Evolutionary conservation across 2,797 vertebrate species (phyloP), one percentile per base, ranked within the genome.

Genomic region (Lagodon rhomboides): DNA sequence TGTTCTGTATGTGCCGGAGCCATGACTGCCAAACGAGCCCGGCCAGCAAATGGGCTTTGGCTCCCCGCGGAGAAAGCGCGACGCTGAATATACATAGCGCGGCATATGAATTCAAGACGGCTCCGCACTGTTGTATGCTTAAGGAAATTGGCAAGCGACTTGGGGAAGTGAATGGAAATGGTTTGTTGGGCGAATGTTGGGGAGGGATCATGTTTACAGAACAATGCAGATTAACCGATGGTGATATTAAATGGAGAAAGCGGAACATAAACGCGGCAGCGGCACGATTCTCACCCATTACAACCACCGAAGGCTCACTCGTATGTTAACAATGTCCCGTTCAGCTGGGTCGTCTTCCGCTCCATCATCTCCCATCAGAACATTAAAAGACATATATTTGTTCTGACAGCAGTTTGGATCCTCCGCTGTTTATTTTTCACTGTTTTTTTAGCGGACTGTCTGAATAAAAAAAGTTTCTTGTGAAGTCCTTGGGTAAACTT

Each of bases 71-170:
- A 91, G 85, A 74, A 65, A 78, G 80, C 23, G 80, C 82, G 60
- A 87, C 53, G 84, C 90, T 92, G 92, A 92, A 93, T 89, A 90
- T 91, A 93, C 89, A 90, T 83, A 71, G 79, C 16, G 0, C 73
- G 22, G 83, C 87, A 90, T 90, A 92, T 89, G 87, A 90, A 92
- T 92, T 91, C 89, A 70, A 85, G 84, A 66, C 86, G 43, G 84
- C 83, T 77, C 56, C 47, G 47, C 73, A 9, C 76, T 70, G 82
- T 44, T 93, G 89, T 92, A 71, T 92, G 86, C 85, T 91, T 89
- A 87, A 93, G 92, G 79, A 93, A 92, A 93, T 92, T 93, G 90
- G 85, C 90, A 84, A 91, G 85, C 72, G 72, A 89, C 77, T 87
- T 86, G 75, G 84, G 87, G 87, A 87, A 81, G 84, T 73, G 83